Evolutionary conservation across 2,113 vertebrate species (phyloP), one percentile per base, ranked within the genome.

Genomic region (Cyphomyrus plagiostoma): DNA sequence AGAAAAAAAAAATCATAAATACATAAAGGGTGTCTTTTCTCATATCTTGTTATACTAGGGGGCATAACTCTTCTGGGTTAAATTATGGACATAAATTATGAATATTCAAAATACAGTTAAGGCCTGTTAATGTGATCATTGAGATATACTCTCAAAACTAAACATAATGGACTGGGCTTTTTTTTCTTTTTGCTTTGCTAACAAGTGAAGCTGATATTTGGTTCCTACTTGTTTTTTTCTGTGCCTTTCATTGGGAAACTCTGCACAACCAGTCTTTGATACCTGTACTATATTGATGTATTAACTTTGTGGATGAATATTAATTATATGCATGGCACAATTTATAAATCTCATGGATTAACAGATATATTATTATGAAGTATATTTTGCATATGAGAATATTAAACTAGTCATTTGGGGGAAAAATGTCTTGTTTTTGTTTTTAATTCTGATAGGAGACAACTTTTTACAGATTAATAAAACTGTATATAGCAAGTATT

Each of bases 11-110:
- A 39, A 39, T 88, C 80, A 89, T 74, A 89, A 45, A 88, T 80
- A 87, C 26, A 8, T 42, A 74, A 70, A 53, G 90, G 87, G 52
- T 88, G 74, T 58, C 13, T 74, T 50, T 74, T 70, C 21, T 88
- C 23, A 88, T 66, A 21, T 62, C 39, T 9, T 66, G 35, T 88
- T 45, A 39, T 62, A n/a, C 17, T 88, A 30, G 15, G 53, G 53
- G 85, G 85, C 50, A 26, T 86, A 87, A 87, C 19, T 56, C 46
- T 39, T 88, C 23, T 49, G 56, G 87, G 87, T 74, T 88, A 74
- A 74, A 88, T 49, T 42, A 88, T 21, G 49, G 86, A 56, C 30
- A 21, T 21, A 87, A 87, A 30, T 39, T 19, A 52, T 52, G 86
- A 87, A 87, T 13, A 58, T 35, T 8, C 74, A 42, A 42, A 19